These are phyloP conservation scores for Rosalia funebris DNA, from an alignment of 2,888 invertebrate genomes.

Conservation along the genomic window DNA sequence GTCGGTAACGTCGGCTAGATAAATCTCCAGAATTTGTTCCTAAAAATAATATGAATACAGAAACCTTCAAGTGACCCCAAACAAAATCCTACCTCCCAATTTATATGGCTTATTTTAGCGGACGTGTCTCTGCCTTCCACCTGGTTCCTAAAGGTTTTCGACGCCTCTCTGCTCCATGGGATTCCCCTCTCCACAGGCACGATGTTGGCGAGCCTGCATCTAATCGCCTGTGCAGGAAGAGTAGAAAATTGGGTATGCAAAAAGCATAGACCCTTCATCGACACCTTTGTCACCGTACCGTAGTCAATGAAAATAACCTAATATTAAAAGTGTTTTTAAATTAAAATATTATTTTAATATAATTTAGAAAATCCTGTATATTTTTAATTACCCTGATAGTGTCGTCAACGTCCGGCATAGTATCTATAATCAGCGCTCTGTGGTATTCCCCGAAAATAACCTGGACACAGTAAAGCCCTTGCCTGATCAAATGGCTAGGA, in stretches of 20 bases:
- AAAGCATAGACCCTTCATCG: conserved; percentile 54
- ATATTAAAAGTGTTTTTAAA: no score
- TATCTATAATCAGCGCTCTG: conserved; percentile 65
- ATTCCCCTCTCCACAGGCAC: conserved; percentile 62
- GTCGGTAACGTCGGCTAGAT: conserved; percentile 66
- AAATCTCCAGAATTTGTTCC: conserved; percentile 54
- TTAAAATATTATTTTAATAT: no score
- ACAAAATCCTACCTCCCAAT: conserved; percentile 51
- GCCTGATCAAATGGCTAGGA: conserved; percentile 44
- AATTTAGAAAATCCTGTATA: not conserved
- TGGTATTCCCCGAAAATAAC: conserved; percentile 67
- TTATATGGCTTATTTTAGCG: conserved; percentile 58
- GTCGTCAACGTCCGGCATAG: conserved; percentile 61
- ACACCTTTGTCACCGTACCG: conserved; percentile 66
- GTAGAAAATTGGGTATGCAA: conserved; percentile 62
- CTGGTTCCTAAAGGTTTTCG: conserved; percentile 61
- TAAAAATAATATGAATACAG: conserved; percentile 36
- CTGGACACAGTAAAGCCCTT: conserved; percentile 66
- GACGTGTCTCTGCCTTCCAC: conserved; percentile 61
- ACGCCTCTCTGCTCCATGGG: conserved; percentile 66
- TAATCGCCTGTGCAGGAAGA: conserved; percentile 67
- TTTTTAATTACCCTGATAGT: conserved; percentile 63
- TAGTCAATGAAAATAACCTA: conserved; percentile 71
- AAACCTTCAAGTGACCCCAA: no score
- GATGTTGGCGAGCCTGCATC: conserved; percentile 66